Conservation (phyloP, 2,797 vertebrate genomes). For the Falco cherrug region DNA sequence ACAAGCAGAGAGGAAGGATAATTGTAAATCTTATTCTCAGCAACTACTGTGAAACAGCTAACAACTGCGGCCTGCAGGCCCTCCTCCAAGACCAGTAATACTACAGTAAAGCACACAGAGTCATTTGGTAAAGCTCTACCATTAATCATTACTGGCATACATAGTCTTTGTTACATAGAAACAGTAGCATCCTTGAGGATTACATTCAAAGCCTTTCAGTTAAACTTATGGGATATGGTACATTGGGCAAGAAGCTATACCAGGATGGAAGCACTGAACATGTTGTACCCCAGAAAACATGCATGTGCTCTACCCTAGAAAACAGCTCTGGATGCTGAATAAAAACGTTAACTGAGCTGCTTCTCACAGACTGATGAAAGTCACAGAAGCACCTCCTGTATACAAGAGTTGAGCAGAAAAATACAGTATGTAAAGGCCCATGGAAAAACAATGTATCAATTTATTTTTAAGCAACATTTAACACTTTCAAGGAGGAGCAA, state of each 20-base stretch:
- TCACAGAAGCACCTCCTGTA: background rate
- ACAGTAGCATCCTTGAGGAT: background rate
- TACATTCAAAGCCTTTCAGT: background rate
- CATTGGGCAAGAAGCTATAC: background rate
- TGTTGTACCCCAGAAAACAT: background rate
- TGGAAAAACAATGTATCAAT: fast-evolving
- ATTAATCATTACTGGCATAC: background rate
- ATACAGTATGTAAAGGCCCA: background rate
- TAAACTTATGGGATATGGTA: background rate
- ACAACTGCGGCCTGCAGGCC: fast-evolving
- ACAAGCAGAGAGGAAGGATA: background rate
- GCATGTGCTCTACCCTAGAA: background rate
- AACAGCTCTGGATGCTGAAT: background rate
- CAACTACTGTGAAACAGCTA: background rate
- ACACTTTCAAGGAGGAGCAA: background rate
- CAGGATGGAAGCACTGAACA: background rate
- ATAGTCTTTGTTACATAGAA: background rate
- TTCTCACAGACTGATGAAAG: background rate
- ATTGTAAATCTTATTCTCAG: background rate
- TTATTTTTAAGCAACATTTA: background rate
- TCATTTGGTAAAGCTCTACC: background rate
- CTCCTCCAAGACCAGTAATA: background rate
- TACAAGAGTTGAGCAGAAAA: background rate
- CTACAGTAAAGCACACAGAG: fast-evolving
- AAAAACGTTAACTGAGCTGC: background rate